Evolutionary conservation across 64 coral and sea anemone species (phyloP), one percentile per base, ranked within the genome.

Genomic region (Hydrozoanthus tunicans): DNA sequence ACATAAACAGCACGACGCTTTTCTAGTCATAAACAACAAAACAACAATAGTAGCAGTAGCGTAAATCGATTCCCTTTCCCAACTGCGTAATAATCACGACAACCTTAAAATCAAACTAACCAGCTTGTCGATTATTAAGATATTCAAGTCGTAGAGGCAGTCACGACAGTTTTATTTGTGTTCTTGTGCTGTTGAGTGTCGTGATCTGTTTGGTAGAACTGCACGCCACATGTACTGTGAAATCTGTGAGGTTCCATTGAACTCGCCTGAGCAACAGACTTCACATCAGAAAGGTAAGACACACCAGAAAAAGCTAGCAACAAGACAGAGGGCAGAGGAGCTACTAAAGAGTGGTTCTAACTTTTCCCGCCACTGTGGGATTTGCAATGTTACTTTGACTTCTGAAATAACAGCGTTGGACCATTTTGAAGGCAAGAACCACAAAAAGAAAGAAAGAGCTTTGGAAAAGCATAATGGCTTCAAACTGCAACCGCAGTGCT

Each of bases 361-460:
- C 24, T 52, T 85, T 76, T 85, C 91, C 53, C 81, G 83, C 83
- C 82, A 93, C 64, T 93, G 91, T 23, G 59, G 58, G 13, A 85
- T 93, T 12, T 93, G 91, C 73, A 86, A 93, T 86, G 91, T 93
- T 13, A 83, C 91, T 56, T 73, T 93, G 51, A 93, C 91, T 4
- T 93, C 91, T 3, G 76, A 93, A 66, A 93, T 70, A 24, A 93
- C 91, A 56, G 91, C 91, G 58, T 70, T 93, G 25, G 91, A 93
- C 26, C 91, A 93, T 56, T 93, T 93, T 58, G 77, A 93, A 86
- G 91, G 91, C 51, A 93, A 93, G 71, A 93, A 57, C 43, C 91
- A 93, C 17, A 83, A 79, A 59, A 93, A 93, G 62, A 86, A 64
- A 0, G 82, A 78, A 13, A 93, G 64, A 15, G 82, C 91, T 56